phyloP scores from a whole-genome alignment of 2,113 vertebrate genomes.

The Lophius piscatorius region DNA sequence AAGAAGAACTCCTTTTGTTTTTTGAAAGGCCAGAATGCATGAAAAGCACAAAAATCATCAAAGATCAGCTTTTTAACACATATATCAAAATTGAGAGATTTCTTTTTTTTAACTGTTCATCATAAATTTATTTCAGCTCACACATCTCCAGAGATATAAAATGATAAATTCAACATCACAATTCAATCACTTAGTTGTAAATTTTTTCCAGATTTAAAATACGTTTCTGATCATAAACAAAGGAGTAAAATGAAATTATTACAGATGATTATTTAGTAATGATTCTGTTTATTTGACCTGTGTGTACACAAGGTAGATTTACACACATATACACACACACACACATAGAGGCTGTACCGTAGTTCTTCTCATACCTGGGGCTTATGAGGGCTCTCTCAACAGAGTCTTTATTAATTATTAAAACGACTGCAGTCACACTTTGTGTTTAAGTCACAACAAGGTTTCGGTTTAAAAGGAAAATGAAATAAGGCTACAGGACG shows the following conservation, averaged over 20 bases:
- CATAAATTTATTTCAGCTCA: no score
- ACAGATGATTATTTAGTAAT: constrained; percentile 12
- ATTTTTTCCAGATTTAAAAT: constrained; percentile 17
- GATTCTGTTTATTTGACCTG: constrained; percentile 22
- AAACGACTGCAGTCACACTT: constrained; percentile 1
- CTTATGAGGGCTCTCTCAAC: constrained; percentile 27
- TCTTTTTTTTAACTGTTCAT: neutral
- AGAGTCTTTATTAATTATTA: neutral
- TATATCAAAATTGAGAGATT: neutral
- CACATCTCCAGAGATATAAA: no score
- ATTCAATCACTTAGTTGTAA: neutral
- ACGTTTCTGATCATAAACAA: constrained; percentile 7
- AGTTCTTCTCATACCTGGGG: constrained; percentile 52
- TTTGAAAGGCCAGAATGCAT: constrained; percentile 11
- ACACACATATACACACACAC: constrained; percentile 53
- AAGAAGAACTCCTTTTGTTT: neutral
- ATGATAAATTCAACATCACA: no score
- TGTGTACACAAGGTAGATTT: constrained; percentile 31
- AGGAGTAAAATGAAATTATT: constrained; percentile 5
- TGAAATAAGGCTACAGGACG: constrained; percentile 13
- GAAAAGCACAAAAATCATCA: constrained; percentile 53
- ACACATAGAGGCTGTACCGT: constrained; percentile 57
- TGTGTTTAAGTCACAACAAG: constrained; percentile 7
- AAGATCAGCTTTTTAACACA: constrained; percentile 9
- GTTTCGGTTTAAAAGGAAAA: constrained; percentile 3